Base-by-base conservation (phyloP, 2,113 vertebrate genomes). In the Jaculus jaculus region DNA sequence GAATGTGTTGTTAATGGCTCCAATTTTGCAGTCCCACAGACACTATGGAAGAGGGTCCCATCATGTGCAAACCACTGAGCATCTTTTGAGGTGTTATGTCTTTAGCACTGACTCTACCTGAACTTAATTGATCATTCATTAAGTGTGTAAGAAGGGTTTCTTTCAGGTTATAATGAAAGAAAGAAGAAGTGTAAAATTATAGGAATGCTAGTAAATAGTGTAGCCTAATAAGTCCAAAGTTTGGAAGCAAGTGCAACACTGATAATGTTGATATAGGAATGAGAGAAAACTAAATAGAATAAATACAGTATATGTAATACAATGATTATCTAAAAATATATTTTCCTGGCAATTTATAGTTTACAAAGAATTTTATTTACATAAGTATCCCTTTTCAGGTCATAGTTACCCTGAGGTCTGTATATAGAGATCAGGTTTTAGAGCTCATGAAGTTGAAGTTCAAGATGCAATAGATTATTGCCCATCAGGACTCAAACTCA, bases 81-180 rank as follows among this genome's bases (percentile, higher is more conserved):
- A 7, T 91, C 82, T 79, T 34, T 23, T 92, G 81, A 73, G 16
- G 68, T 84, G 77, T 66, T 73, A 1, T 54, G 13, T 83, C 37
- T 78, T 96, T 73, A 73, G n/a, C 18, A 30, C 8, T 82, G 65
- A 89, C 21, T 65, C 6, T 83, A 77, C 75, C 17, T 34, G 61
- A 90, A 66, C 18, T n/a, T 58, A 58, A 71, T 93, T 77, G 21
- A 37, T 94, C 54, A 87, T 75, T 79, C 28, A 18, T 60, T 69
- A 73, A 60, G 16, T 72, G 73, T 73, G 1, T n/a, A 34, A 61
- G 34, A 84, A 72, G 12, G 21, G 5, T 12, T 12, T 37, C 58
- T 89, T 90, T 83, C 10, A 81, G 47, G 7, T 75, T 84, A 74
- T 86, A 86, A 65, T 78, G n/a, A 91, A 86, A 83, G 54, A 78